Percentiles rank a stretch among this genome's conserved stretches.
Conservation (phyloP, 2,797 vertebrate species). For the Gymnoscopelus braueri region DNA sequence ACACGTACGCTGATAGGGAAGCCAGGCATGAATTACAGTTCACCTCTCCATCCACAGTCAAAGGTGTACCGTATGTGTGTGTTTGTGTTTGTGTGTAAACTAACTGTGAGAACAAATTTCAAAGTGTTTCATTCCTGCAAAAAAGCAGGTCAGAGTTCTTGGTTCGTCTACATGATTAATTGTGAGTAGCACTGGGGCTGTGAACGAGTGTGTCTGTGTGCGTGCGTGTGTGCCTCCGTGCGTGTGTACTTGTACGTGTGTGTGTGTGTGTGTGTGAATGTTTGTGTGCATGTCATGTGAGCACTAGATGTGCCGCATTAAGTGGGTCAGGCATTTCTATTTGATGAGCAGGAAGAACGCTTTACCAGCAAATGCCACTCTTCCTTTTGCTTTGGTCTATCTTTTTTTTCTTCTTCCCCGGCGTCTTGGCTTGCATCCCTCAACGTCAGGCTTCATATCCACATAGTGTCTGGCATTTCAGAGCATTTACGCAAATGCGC, state of each 20-base stretch:
- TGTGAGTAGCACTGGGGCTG: background rate
- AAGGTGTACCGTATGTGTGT: background rate
- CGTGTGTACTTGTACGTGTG: slow-evolving; percentile 13
- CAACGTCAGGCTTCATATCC: background rate
- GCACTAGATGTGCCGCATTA: slow-evolving; percentile 65
- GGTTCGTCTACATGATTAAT: slow-evolving; percentile 28
- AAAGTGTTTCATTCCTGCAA: slow-evolving; percentile 25
- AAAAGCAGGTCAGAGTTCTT: slow-evolving; percentile 53
- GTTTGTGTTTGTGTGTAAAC: slow-evolving; percentile 1
- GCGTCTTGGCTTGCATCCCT: slow-evolving; percentile 26
- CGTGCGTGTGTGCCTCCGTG: background rate
- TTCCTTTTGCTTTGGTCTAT: slow-evolving; percentile 39
- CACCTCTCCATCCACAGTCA: background rate
- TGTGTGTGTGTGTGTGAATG: background rate
- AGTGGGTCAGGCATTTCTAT: slow-evolving; percentile 77
- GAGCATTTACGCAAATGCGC: background rate
- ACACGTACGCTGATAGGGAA: slow-evolving; percentile 5
- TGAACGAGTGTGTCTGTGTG: background rate
- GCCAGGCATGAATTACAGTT: slow-evolving; percentile 12
- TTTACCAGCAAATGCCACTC: slow-evolving; percentile 62
- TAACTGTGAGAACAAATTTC: background rate
- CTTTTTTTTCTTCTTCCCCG: slow-evolving; percentile 24
- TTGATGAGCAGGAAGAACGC: slow-evolving; percentile 68
- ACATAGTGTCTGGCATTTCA: background rate
- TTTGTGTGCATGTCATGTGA: slow-evolving; percentile 41